These are phyloP conservation scores for Corydoras sp. DNA, from an alignment of 2,113 vertebrate species.

Conservation along the genomic window DNA sequence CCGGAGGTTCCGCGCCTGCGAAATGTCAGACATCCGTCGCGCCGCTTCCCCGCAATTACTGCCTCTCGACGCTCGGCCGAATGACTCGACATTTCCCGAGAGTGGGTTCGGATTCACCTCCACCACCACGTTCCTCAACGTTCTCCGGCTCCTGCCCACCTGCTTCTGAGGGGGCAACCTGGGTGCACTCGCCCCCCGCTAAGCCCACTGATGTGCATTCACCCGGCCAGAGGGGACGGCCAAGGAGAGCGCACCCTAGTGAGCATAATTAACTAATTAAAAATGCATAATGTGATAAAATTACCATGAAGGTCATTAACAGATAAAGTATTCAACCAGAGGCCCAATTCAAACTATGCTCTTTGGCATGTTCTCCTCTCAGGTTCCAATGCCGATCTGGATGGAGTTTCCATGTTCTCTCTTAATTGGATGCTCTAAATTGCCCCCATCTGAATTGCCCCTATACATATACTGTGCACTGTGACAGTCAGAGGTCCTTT, in stretches of 20 bases:
- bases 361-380: too few relatives aligned
- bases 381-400: too few relatives aligned
- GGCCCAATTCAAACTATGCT: too few relatives aligned
- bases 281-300: too few relatives aligned
- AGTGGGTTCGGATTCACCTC: background rate
- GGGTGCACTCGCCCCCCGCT: slow-evolving; percentile 37
- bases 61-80: slow-evolving; percentile 15
- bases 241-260: slow-evolving; percentile 14
- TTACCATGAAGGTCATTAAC: too few relatives aligned
- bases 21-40: slow-evolving; percentile 43
- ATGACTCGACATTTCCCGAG: slow-evolving; percentile 31
- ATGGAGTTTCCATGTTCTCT: too few relatives aligned
- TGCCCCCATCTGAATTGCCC: too few relatives aligned
- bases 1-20: slow-evolving; percentile 12
- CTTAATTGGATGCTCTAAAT: too few relatives aligned
- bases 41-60: slow-evolving; percentile 37
- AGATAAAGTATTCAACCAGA: too few relatives aligned
- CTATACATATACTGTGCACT: too few relatives aligned
- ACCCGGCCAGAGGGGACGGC: slow-evolving; percentile 5
- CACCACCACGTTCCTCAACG: slow-evolving; percentile 8
- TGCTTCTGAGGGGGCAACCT: slow-evolving; percentile 16
- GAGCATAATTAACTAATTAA: too few relatives aligned
- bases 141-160: slow-evolving; percentile 8
- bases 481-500: too few relatives aligned
- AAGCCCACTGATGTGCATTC: slow-evolving; percentile 44